Evolutionary conservation across 2,888 invertebrate species (phyloP), one percentile per base, ranked within the genome.

Genomic region (Ophioninae sp.): DNA sequence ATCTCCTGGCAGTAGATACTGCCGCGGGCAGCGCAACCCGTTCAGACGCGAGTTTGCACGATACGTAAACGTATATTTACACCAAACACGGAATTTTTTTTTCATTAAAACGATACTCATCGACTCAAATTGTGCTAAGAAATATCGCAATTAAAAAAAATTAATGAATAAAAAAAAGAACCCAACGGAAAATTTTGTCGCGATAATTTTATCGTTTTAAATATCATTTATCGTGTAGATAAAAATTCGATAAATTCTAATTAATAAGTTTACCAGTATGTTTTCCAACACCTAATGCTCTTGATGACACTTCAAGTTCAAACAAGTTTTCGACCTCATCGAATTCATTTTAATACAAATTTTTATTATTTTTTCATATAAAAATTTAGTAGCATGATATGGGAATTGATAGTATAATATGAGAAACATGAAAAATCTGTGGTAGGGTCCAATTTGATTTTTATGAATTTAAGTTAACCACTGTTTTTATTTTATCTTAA

Each of bases 1-100:
- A 74, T 65, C 81, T 81, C 78, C 59, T 67, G 75, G 65, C 41
- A 39, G 30, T 81, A 69, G 77, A 80, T 75, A 59, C 56, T 56
- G 39, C 5, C 39, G 50, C 67, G 21, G 41, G 20, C 57, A 67
- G n/a, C 17, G 56, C 72, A 39, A 61, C 50, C 59, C 21, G 21
- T 61, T 73, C 62, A 77, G 65, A 74, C 68, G 41, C 10, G 64
- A 59, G 44, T 73, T 65, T 44, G 69, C 62, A 78, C 77, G 37
- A 69, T 59, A 61, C 41, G 65, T 6, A 41, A 20, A 20, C 17
- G 59, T 41, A 59, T 39, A 39, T 39, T n/a, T 57, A 39, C 13
- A 30, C 39, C 20, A 59, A 3, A 62, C 6, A 23, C 39, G 8
- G 30, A 70, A 23, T 57, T 21, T 37, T 57, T 21, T 37, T 70